Percentiles rank a stretch among this genome's conserved stretches.
phyloP scores from a whole-genome alignment of 2,888 invertebrate species.

The Parnassius smintheus region DNA sequence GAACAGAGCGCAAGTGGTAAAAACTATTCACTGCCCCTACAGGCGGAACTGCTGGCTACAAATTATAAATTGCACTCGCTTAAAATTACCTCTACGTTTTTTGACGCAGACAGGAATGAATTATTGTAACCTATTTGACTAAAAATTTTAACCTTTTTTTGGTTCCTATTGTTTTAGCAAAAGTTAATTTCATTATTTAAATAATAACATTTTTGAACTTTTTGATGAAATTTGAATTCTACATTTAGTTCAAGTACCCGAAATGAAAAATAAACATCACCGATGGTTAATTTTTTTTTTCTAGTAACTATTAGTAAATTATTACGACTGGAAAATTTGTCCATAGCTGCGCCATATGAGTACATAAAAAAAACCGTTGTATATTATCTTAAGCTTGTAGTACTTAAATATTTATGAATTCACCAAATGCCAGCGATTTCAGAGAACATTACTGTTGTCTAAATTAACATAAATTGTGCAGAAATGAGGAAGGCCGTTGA shows the following conservation, averaged over 20 bases:
- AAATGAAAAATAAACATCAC: no score
- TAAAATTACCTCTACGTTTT: constrained; percentile 66
- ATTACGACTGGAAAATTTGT: background rate
- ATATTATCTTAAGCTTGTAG: constrained; percentile 27
- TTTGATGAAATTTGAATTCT: no score
- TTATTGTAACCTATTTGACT: constrained; percentile 49
- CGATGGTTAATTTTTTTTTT: background rate
- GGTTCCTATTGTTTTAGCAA: constrained; percentile 5
- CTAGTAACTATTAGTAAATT: background rate
- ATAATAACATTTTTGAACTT: no score
- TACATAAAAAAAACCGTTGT: constrained; percentile 29
- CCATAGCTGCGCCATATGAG: constrained; percentile 28
- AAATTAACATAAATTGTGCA: constrained; percentile 28
- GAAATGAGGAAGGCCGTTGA: constrained; percentile 36
- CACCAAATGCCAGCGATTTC: constrained; percentile 27
- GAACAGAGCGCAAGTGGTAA: constrained; percentile 44
- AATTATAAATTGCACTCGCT: constrained; percentile 66
- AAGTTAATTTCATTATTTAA: no score
- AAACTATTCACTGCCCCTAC: constrained; percentile 55
- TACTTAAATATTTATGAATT: constrained; percentile 31
- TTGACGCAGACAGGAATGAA: constrained; percentile 61
- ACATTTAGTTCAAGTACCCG: no score
- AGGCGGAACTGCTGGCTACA: constrained; percentile 51
- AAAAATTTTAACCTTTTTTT: constrained; percentile 27
- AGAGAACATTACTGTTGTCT: constrained; percentile 31